phyloP scores from a whole-genome alignment of 2,113 vertebrate genomes.

The Lamprotornis superbus region DNA sequence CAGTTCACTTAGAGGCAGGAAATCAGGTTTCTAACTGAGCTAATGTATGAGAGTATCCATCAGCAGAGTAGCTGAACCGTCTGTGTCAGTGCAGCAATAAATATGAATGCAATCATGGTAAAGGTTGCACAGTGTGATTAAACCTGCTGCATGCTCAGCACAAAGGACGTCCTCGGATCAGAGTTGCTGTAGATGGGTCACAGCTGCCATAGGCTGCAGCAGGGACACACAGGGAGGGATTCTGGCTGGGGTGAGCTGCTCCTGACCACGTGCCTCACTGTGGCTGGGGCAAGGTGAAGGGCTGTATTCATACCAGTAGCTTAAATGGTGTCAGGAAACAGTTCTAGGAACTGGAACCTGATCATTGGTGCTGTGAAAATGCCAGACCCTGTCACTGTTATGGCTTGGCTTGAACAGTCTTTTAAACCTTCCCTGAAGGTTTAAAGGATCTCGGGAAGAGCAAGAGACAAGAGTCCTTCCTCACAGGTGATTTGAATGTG shows the following conservation, averaged over 20 bases:
- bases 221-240: background rate
- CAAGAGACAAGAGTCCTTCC: background rate
- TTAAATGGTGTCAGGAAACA: background rate
- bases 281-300: background rate
- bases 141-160: background rate
- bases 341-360: background rate
- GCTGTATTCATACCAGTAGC: background rate
- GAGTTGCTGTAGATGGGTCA: background rate
- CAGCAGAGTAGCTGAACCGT: background rate
- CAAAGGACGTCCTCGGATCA: background rate
- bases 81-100: constrained; percentile 29
- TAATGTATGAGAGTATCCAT: constrained; percentile 33
- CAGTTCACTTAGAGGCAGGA: constrained; percentile 14
- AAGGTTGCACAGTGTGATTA: constrained; percentile 6
- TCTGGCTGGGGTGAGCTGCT: background rate
- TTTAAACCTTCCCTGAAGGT: background rate
- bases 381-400: rapidly evolving
- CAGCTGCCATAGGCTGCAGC: background rate
- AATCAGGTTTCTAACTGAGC: constrained; percentile 26
- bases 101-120: constrained; percentile 37
- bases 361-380: background rate
- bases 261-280: rapidly evolving
- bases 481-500: background rate
- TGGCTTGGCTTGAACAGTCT: background rate
- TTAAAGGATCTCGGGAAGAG: background rate